Evolutionary conservation across 2,888 invertebrate genomes (phyloP), one percentile per base, ranked within the genome.

Genomic region (Himalopsyche anomala): DNA sequence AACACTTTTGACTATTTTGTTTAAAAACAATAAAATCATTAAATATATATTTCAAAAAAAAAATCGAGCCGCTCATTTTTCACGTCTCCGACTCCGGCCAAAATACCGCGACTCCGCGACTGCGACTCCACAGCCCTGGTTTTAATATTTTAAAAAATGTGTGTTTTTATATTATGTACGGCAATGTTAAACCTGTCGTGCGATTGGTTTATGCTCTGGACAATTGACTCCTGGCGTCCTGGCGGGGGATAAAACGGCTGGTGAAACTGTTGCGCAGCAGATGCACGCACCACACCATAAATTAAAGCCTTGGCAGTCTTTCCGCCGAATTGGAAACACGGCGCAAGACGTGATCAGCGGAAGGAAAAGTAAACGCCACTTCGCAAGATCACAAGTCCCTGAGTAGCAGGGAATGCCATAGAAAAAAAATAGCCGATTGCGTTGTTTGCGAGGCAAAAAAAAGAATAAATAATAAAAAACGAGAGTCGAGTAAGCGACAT

Each of bases 401-500:
- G 74, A 74, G 74, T 74, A 38, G 74, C 74, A 74, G 74, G 74
- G 74, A 74, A 74, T 74, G 74, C 74, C 38, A 74, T 36, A 74
- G 74, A 74, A 74, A 19, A 74, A 19, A 74, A 74, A 74, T 40
- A 80, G 54, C 28, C 79, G 56, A 84, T 84, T 84, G 74, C 82
- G 82, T 28, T 82, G 54, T 74, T 74, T 38, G 38, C 74, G 74
- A 74, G 38, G 74, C 74, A 74, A 36, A 42, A 83, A 86, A 86
- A 80, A 86, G 62, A 83, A 82, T 85, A 80, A 83, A 80, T 86
- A 82, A 36, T 74, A 74, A 74, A 42, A 51, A 82, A 82, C 82
- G 82, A 82, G 40, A 74, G 74, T 74, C 84, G 84, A 86, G 83
- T 85, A 86, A 86, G 83, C 82, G 83, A 85, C 87, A 85, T 87